Evolutionary conservation across 2,888 invertebrate genomes (phyloP), one percentile per base, ranked within the genome.

Genomic region (Campaea margaritaria): DNA sequence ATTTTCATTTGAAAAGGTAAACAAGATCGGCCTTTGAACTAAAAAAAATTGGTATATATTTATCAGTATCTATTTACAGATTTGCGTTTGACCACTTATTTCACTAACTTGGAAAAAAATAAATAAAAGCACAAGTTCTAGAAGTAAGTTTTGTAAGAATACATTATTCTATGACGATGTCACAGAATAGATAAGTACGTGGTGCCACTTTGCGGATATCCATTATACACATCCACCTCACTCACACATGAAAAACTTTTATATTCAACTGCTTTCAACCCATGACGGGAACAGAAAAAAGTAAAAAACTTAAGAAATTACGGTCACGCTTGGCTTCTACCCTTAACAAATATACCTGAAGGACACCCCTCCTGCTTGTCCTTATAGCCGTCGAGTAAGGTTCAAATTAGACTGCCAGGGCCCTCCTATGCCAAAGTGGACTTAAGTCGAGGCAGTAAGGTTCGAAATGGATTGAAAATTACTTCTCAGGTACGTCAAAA

Each of bases 291-390:
- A 49, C 10, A 46, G 10, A 7, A 58, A 52, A 43, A 38, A 46
- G 5, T 9, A 28, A 47, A 41, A 51, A 51, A 47, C 31, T 10
- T 15, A 43, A 45, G 52, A 15, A 36, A 54, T 45, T 49, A 48
- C 49, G 53, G 53, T 52, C 51, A 42, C 52, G 27, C 44, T 49
- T 27, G 43, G 48, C 39, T 49, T 56, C 44, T 31, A 31, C 44
- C 16, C 52, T 36, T n/a, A 36, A 21, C 36, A 8, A 12, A 36
- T 36, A 36, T 39, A 39, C 39, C 39, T 39, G 13, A 4, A 13
- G 4, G 9, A 12, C 3, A 3, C 2, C 7, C 2, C 14, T 39
- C 11, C 36, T 13, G 27, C 28, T 9, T 15, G 21, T 41, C 34
- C 31, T 57, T 57, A 57, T 21, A 0, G 7, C 42, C 12, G 38